Evolutionary conservation across 2,888 invertebrate species (phyloP).

Genomic region (Macropis europaea): DNA sequence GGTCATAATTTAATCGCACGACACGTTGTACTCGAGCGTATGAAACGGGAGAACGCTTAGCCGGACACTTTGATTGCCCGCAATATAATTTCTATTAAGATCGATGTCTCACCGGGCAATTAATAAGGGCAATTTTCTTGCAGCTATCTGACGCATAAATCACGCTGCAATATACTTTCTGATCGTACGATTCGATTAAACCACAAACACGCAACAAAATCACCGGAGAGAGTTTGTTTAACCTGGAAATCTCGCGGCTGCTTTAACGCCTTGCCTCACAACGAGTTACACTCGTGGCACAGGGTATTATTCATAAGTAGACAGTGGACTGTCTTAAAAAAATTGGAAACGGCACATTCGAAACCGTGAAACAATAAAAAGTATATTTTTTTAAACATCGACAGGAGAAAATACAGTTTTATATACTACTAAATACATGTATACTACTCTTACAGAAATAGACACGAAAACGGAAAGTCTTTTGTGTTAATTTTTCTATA

Average conservation of each 20-base stretch:
- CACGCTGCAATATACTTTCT: constrained; percentile 4
- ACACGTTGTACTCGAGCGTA: background rate
- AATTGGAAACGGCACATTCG: no score
- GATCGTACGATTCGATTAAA: constrained; percentile 31
- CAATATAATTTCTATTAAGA: constrained; percentile 32
- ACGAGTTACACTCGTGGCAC: no score
- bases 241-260: background rate
- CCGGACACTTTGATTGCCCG: background rate
- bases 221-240: constrained; percentile 12
- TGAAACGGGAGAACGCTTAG: background rate
- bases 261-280: no score
- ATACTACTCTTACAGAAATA: no score
- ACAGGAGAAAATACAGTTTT: no score
- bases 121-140: constrained; percentile 30
- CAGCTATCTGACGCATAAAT: constrained; percentile 20
- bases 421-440: no score
- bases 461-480: no score
- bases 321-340: no score
- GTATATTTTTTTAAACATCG: no score
- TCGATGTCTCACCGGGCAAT: constrained; percentile 21
- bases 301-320: no score
- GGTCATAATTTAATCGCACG: background rate
- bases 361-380: no score
- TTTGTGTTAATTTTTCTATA: no score
- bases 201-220: constrained; percentile 25